A percentile compares a stretch with the other conserved stretches of the same genome.
Conservation (phyloP, 2,797 vertebrate species). For the Hoplostethus atlanticus region DNA sequence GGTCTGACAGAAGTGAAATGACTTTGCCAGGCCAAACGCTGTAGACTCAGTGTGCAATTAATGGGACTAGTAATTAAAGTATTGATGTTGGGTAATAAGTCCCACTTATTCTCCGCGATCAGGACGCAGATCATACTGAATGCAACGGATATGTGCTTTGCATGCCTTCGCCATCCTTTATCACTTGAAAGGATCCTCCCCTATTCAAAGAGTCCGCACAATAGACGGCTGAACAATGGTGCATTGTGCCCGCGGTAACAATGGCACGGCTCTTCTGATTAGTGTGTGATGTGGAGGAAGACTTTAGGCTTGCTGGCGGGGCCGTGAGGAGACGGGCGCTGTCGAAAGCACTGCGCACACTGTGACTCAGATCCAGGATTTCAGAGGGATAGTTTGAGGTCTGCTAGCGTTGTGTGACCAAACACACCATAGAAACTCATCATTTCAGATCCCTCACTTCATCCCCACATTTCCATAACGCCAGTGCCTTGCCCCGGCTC, state of each 20-base stretch:
- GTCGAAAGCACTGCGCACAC: not conserved
- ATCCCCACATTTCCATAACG: slow-evolving; percentile 33
- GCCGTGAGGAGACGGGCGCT: slow-evolving; percentile 6
- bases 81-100: slow-evolving; percentile 73
- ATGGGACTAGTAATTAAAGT: slow-evolving; percentile 73
- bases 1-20: slow-evolving; percentile 63
- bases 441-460: slow-evolving; percentile 1
- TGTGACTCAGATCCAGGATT: not conserved
- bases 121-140: slow-evolving; percentile 50
- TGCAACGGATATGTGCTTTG: slow-evolving; percentile 44
- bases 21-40: slow-evolving; percentile 50
- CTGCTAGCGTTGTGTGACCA: not conserved
- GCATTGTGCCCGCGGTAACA: slow-evolving; percentile 60
- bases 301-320: slow-evolving; percentile 23
- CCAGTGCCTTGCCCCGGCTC: slow-evolving; percentile 12
- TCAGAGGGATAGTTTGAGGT: slow-evolving; percentile 3
- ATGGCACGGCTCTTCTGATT: slow-evolving; percentile 46
- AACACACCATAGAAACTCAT: slow-evolving; percentile 29
- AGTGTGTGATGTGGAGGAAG: slow-evolving; percentile 34
- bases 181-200: slow-evolving; percentile 37
- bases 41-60: slow-evolving; percentile 60
- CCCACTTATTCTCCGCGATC: slow-evolving; percentile 60
- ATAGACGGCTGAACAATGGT: slow-evolving; percentile 59
- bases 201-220: slow-evolving; percentile 47
- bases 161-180: slow-evolving; percentile 36